Evolutionary conservation across 2,113 vertebrate species (phyloP).

Genomic region (Pseudorectes ferrugineus): DNA sequence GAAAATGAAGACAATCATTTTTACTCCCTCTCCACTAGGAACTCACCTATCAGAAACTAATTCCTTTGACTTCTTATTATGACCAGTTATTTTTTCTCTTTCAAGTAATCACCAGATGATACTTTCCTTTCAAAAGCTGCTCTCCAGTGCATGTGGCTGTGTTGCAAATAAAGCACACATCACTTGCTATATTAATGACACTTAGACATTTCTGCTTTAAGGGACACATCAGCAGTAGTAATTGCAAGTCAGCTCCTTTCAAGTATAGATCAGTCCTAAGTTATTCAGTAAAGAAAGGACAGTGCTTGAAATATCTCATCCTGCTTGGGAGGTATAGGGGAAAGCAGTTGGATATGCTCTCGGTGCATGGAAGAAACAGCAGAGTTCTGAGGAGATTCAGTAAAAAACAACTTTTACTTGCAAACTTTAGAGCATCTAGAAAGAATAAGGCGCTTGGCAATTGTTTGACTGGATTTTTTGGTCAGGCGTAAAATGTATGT

Average conservation of each 20-base stretch:
- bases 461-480: neutral
- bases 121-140: neutral
- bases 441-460: neutral
- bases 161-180: neutral
- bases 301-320: neutral
- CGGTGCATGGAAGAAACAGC: no score
- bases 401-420: neutral
- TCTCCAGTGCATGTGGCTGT: neutral
- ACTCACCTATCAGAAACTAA: neutral
- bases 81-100: neutral
- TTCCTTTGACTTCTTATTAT: neutral
- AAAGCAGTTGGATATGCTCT: neutral
- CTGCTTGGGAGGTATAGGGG: fast-evolving
- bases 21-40: neutral
- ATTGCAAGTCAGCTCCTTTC: neutral
- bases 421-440: neutral
- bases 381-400: neutral
- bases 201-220: neutral
- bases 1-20: neutral
- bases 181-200: neutral
- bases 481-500: neutral
- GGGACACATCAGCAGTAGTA: neutral
- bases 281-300: neutral
- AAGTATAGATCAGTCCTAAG: neutral
- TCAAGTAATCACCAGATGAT: neutral